Evolutionary conservation across 2,797 vertebrate species (phyloP).

Genomic region (Lophotriccus pileatus): DNA sequence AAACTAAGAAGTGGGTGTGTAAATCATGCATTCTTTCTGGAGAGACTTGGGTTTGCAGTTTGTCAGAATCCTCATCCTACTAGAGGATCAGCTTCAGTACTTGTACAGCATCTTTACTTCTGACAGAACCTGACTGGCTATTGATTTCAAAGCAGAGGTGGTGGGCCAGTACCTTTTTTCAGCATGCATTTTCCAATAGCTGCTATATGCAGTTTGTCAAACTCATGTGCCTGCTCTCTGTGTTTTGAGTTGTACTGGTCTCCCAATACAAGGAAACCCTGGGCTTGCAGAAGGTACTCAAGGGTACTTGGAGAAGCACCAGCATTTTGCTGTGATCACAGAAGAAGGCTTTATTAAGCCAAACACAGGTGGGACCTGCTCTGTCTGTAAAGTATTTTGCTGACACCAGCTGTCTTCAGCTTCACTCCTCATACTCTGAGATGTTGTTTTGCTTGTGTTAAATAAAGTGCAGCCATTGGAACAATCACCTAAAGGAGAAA

Average conservation of each 20-base stretch:
- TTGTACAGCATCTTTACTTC: neutral
- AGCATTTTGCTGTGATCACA: neutral
- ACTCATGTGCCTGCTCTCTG: neutral
- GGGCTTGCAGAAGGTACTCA: neutral
- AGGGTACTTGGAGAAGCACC: neutral
- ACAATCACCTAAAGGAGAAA: neutral
- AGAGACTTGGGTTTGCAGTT: neutral
- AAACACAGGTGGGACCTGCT: neutral
- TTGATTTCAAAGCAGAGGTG: neutral
- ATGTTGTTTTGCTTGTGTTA: neutral
- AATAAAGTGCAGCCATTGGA: neutral
- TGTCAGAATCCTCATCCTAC: neutral
- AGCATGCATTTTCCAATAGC: neutral
- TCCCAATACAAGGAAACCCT: neutral
- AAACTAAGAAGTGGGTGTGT: slow-evolving; percentile 33
- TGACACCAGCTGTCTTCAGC: neutral
- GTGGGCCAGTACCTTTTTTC: neutral
- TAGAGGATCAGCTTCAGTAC: neutral
- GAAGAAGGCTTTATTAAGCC: neutral
- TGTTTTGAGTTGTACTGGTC: neutral
- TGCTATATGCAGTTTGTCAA: neutral
- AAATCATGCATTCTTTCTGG: slow-evolving; percentile 6
- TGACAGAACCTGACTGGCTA: neutral
- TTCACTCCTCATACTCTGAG: neutral
- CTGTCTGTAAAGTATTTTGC: neutral